Percentiles rank a stretch among this genome's conserved stretches.
Conservation (phyloP, 2,888 invertebrate species). For the Drosophila nr. fundita region DNA sequence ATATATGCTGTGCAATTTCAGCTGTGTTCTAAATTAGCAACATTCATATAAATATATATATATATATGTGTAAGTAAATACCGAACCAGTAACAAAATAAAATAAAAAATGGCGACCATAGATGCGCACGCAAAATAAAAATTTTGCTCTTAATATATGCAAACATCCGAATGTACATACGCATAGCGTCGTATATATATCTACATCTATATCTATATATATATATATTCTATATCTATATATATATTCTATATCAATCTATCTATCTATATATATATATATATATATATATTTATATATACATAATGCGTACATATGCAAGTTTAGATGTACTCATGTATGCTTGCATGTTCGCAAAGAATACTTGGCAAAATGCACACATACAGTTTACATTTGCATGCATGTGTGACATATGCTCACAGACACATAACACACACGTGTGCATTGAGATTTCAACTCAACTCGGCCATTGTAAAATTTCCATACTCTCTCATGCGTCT, state of each 20-base stretch:
- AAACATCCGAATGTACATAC: conserved; percentile 14
- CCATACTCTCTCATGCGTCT: conserved; percentile 56
- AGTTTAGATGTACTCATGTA: conserved; percentile 2
- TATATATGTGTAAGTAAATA: conserved; percentile 19
- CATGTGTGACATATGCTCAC: conserved; percentile 25
- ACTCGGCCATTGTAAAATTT: conserved; percentile 59
- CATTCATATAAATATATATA: neutral
- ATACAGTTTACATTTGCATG: conserved; percentile 5
- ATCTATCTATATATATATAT: conserved; percentile 7
- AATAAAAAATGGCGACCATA: conserved; percentile 73
- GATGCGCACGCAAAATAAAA: conserved; percentile 76
- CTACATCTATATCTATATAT: too few relatives aligned
- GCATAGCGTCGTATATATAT: conserved; percentile 16
- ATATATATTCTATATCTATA: neutral
- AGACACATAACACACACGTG: conserved; percentile 32
- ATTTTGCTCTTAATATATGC: conserved; percentile 40
- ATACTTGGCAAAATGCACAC: conserved; percentile 12
- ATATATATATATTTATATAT: conserved; percentile 10
- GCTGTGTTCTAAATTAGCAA: conserved; percentile 40
- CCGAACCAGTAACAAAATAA: conserved; percentile 44
- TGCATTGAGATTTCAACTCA: conserved; percentile 40
- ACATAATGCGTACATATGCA: conserved; percentile 9
- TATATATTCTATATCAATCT: neutral
- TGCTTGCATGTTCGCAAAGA: conserved; percentile 10
- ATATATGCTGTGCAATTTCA: conserved; percentile 36